Base-by-base conservation (phyloP, 2,888 invertebrate genomes). In the Eupithecia exiguata region DNA sequence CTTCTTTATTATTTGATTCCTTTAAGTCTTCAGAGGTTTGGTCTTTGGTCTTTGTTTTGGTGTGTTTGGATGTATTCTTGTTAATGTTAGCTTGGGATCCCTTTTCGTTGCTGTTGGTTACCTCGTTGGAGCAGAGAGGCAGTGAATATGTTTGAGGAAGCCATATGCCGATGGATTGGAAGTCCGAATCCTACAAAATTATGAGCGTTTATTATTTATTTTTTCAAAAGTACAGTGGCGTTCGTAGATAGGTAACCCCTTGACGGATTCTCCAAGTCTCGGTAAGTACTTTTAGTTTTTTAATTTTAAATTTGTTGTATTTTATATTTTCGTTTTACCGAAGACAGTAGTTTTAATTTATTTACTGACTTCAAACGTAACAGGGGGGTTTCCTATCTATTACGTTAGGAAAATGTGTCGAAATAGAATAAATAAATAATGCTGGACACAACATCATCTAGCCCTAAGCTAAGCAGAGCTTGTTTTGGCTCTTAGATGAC, bases 171-270 rank as follows among this genome's bases (percentile, higher is more conserved):
- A 67, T 16, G 25, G 66, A 21, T 12, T 30, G 40, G 16, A 16
- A n/a, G 38, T 66, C 40, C 5, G 40, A 58, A 30, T 67, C 71
- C 71, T 71, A n/a, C 3, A 65, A 58, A 71, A 58, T 21, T 30
- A 49, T 70, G 18, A 36, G 25, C 1, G 3, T 62, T 35, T 14
- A 62, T 25, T n/a, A 53, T 21, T 12, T 21, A 9, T 53, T 49
- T 1, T n/a, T 49, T 49, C n/a, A 43, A 43, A 43, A 43, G 6
- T 16, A 49, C n/a, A n/a, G 49, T 9, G 2, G 18, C 49, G 18
- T 49, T 49, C n/a, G 7, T 49, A 49, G 16, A 10, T 40, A 12
- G 43, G 16, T 43, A 43, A 1, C 16, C 16, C 5, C 16, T 16
- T 43, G 14, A 40, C 14, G 12, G 43, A 16, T 43, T 43, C 36